Base-by-base conservation (phyloP, 2,113 vertebrate genomes). In the Protobothrops mucrosquamatus region DNA sequence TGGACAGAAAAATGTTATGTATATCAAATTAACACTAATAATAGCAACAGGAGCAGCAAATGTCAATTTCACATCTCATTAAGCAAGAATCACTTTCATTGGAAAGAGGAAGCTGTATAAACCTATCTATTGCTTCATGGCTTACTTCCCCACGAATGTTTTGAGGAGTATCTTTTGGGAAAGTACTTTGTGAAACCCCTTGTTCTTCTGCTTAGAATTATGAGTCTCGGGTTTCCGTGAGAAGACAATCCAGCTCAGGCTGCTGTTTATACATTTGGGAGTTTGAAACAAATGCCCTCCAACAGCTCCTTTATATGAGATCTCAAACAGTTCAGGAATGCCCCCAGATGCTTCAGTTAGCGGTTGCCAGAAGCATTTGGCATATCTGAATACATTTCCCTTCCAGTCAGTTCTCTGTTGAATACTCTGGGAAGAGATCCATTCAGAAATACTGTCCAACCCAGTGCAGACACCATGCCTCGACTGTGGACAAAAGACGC, bases 401-500 rank as follows among this genome's bases (percentile, higher is more conserved):
- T 96, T 96, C 95, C 95, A 86, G 95, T 96, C 92, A 96, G 81
- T 90, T 91, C 93, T 93, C 93, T 96, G 90, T 93, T 96, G 56
- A 92, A 93, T 94, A 95, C 93, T 92, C 95, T 89, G 92, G 89
- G 95, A 96, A 94, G 91, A 48, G 74, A 86, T 57, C 95, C 95
- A 95, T 96, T 97, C 97, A 96, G 95, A 95, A 97, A 95, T 95
- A 94, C 54, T 92, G 95, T 92, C 93, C 92, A 91, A 93, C 94
- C 0, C 93, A 64, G 95, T 9, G 95, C 94, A 91, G 93, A 94
- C 92, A 95, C 94, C 88, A 93, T 95, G 96, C 95, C 94, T 95
- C 95, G 93, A 85, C 69, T 94, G 94, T 18, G 4, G 95, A 96
- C 96, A 97, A 97, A 97, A 96, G 95, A 93, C 95, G 93, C 95